Percentiles rank a stretch among this genome's conserved stretches.
Conservation (phyloP, 92 coral and sea anemone species). For the Paragorgia papillata region DNA sequence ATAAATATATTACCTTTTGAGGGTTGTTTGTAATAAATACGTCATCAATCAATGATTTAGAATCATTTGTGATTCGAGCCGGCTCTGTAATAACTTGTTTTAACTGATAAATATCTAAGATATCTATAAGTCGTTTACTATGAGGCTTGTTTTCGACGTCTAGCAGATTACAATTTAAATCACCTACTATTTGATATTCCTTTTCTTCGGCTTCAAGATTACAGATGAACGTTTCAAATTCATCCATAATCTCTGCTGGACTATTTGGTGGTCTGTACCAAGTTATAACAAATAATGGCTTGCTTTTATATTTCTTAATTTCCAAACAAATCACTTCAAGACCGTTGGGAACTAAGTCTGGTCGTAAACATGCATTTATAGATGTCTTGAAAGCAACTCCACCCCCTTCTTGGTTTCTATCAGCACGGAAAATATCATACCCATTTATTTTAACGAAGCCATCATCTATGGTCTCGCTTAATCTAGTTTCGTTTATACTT, state of each 20-base stretch:
- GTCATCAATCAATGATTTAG: constrained; percentile 21
- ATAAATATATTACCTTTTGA: too few species aligned
- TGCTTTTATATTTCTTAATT: constrained; percentile 37
- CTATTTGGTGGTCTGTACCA: constrained; percentile 40
- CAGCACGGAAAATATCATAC: constrained; percentile 33
- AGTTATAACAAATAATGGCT: constrained; percentile 40
- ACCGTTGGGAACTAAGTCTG: constrained; percentile 6
- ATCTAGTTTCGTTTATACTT: constrained; percentile 45
- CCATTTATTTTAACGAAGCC: constrained; percentile 20
- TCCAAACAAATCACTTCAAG: constrained; percentile 46
- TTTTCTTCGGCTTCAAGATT: constrained; percentile 9
- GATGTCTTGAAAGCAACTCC: constrained; percentile 37
- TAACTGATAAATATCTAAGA: constrained; percentile 31
- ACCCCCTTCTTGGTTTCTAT: constrained; percentile 49
- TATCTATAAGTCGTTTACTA: constrained; percentile 8
- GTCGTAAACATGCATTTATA: constrained; percentile 12
- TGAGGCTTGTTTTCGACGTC: neutral
- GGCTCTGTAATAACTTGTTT: constrained; percentile 43
- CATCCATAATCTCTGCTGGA: constrained; percentile 1
- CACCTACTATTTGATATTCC: constrained; percentile 7
- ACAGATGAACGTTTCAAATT: constrained; percentile 10
- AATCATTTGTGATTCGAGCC: constrained; percentile 14
- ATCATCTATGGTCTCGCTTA: constrained; percentile 28
- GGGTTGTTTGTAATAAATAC: too few species aligned
- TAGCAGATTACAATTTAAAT: constrained; percentile 10